Evolutionary conservation across 2,113 vertebrate genomes (phyloP), one percentile per base, ranked within the genome.

Genomic region (Callorhinus ursinus): DNA sequence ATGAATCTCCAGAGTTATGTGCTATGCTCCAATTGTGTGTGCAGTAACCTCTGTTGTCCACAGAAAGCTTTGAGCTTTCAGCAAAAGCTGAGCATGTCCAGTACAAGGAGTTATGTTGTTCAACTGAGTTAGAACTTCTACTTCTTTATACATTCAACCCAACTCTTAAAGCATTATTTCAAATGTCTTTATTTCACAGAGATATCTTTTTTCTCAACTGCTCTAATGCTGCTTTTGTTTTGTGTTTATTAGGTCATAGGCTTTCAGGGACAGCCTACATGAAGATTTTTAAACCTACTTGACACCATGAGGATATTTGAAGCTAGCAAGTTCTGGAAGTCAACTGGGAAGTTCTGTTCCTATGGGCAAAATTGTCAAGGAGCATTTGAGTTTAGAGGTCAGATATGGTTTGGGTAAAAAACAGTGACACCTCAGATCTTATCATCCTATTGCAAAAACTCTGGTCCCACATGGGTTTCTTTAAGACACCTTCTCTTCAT

Each of bases 11-110:
- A 36, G 86, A 95, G 84, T 88, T 95, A 36, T 31, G 72, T 69
- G 90, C 19, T 85, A 8, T 76, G 90, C 57, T 93, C 80, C 83
- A 77, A 94, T 95, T 97, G 80, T 28, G 76, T 77, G 63, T 69
- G 63, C 31, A 80, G 85, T n/a, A 16, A 81, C n/a, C 22, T 85
- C 57, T 94, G 15, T 94, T 95, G 92, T 96, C 81, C 61, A 77
- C 2, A 33, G 90, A 97, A 49, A 96, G 87, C 55, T 94, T 81
- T 94, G 96, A 90, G 88, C 97, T 98, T 97, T 65, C 11, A 88
- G 87, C 13, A 88, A 69, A 85, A 95, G 49, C 74, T 67, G 71
- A 90, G 42, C 46, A 79, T 81, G 69, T 88, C 81, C 59, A 69
- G 22, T 59, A 53, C 74, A 90, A 86, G 33, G 65, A 51, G 28